Evolutionary conservation across 2,113 vertebrate genomes (phyloP).

Genomic region (Corythornis vintsioides): DNA sequence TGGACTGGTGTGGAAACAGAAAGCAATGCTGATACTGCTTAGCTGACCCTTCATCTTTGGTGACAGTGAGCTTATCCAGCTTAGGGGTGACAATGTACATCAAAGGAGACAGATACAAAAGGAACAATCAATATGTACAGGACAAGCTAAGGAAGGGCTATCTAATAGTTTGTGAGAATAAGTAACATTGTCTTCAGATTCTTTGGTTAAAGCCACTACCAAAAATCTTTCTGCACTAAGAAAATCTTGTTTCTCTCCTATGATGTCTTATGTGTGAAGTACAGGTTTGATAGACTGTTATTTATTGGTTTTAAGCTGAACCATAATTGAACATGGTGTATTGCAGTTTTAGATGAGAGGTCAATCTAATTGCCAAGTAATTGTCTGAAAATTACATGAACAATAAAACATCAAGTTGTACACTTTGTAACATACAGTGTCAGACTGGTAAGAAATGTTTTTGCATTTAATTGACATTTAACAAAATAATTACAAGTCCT

Average conservation of each 20-base stretch:
- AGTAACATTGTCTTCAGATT: neutral
- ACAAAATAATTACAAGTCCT: constrained; percentile 61
- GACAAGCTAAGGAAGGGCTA: neutral
- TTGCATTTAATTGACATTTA: constrained; percentile 71
- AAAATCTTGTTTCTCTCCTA: neutral
- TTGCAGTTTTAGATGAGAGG: constrained; percentile 14
- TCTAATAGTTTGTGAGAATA: neutral
- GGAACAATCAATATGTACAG: neutral
- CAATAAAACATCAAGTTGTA: constrained; percentile 23
- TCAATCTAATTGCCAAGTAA: constrained; percentile 15
- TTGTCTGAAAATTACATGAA: constrained; percentile 37
- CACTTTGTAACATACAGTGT: neutral
- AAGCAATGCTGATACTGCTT: neutral
- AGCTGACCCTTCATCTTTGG: neutral
- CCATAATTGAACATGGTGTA: neutral
- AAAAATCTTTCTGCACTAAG: neutral
- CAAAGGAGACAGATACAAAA: neutral
- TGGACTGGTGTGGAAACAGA: neutral
- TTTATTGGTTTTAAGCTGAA: neutral
- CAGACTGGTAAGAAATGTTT: neutral
- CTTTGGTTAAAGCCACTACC: neutral
- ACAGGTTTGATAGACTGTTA: neutral
- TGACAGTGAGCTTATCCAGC: neutral
- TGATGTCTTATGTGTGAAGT: neutral
- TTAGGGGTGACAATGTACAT: neutral